Evolutionary conservation across 1,140 invertebrate species (phyloP).

Genomic region (Zaprionus capensis): DNA sequence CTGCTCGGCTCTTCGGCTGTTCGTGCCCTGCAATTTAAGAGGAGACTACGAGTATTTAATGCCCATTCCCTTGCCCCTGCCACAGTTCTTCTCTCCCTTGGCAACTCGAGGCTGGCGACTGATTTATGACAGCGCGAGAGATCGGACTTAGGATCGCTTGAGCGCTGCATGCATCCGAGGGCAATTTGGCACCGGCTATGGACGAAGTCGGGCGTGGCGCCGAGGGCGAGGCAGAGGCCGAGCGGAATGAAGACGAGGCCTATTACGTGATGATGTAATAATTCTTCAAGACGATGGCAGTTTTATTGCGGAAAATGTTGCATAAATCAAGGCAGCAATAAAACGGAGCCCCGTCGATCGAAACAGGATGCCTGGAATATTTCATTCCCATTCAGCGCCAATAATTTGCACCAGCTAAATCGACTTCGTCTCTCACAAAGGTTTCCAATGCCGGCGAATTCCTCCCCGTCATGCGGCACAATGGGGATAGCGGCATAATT

Average conservation of each 20-base stretch:
- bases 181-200: conserved; percentile 58
- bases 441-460: conserved; percentile 51
- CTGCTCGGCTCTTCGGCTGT: conserved; percentile 20
- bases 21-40: conserved; percentile 72
- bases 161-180: conserved; percentile 49
- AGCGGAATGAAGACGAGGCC: conserved; percentile 46
- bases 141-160: conserved; percentile 45
- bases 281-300: conserved; percentile 74
- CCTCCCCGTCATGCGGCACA: conserved; percentile 57
- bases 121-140: conserved; percentile 74
- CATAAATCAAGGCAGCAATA: conserved; percentile 80
- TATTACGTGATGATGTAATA: conserved; percentile 81
- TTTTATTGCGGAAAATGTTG: conserved; percentile 80
- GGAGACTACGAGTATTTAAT: conserved; percentile 69
- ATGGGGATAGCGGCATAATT: conserved; percentile 61
- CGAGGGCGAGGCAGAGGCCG: conserved; percentile 18
- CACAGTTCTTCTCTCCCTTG: neutral
- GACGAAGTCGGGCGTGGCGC: conserved; percentile 64
- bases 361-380: conserved; percentile 71
- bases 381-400: conserved; percentile 59
- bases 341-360: conserved; percentile 59
- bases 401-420: conserved; percentile 63
- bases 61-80: conserved; percentile 38
- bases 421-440: conserved; percentile 35
- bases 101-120: conserved; percentile 64